Conservation (phyloP, 2,888 invertebrate species). For the Acleris cristana region DNA sequence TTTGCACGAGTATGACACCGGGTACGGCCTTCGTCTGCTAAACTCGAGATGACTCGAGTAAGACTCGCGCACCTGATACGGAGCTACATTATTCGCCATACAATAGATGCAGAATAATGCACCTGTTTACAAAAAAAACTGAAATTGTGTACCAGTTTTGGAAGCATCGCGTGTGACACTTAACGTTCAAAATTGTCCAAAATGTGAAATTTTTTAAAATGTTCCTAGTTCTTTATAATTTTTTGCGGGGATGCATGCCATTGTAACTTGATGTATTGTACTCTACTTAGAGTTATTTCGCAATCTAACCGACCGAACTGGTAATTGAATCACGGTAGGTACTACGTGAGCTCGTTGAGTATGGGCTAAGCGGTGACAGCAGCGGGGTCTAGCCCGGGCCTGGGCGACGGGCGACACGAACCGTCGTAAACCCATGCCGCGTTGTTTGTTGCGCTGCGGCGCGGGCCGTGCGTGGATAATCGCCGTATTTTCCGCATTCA, state of each 20-base stretch:
- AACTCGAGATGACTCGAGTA: too few relatives aligned
- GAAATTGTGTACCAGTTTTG: too few relatives aligned
- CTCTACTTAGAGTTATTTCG: background rate
- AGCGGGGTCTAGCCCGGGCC: background rate
- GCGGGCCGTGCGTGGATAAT: constrained; percentile 77
- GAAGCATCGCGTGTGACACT: too few relatives aligned
- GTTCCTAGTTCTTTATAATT: too few relatives aligned
- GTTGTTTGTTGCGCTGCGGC: constrained; percentile 53
- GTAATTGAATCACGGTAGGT: constrained; percentile 35
- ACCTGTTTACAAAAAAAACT: too few relatives aligned
- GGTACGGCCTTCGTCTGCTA: too few relatives aligned
- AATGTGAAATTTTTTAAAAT: too few relatives aligned
- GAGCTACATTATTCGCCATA: too few relatives aligned
- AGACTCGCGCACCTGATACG: too few relatives aligned
- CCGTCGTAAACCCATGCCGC: constrained; percentile 55
- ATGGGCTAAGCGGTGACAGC: constrained; percentile 5
- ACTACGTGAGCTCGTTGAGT: constrained; percentile 37
- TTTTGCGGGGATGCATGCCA: background rate
- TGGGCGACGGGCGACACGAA: constrained; percentile 12
- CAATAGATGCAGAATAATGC: too few relatives aligned
- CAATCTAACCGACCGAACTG: background rate
- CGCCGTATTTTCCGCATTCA: constrained; percentile 74
- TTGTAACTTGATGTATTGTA: background rate
- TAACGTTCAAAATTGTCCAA: too few relatives aligned
- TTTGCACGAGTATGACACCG: too few relatives aligned